Evolutionary conservation across 2,888 invertebrate genomes (phyloP).

Genomic region (Heteropelma amictum): DNA sequence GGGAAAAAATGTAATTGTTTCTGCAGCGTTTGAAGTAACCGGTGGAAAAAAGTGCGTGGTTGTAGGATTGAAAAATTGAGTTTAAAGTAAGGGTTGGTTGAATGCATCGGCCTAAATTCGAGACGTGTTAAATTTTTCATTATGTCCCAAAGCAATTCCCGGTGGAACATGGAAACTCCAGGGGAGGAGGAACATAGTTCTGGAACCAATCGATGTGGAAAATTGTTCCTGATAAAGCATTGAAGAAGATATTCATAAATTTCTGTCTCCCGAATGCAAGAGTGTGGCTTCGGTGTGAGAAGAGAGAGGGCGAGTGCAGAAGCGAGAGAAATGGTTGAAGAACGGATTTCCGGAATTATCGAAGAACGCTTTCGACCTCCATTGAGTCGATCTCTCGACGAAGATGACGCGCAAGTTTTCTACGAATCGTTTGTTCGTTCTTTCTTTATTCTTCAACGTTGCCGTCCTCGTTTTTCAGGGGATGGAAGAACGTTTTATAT

Average conservation of each 20-base stretch:
- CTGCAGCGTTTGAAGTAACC: too few species aligned
- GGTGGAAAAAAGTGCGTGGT: too few species aligned
- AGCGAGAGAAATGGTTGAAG: background rate
- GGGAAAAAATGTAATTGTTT: too few species aligned
- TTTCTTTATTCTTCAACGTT: constrained; percentile 26
- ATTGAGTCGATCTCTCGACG: constrained; percentile 26
- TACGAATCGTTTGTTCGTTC: constrained; percentile 33
- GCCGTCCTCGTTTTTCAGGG: constrained; percentile 11
- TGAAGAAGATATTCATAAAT: constrained; percentile 21
- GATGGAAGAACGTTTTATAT: constrained; percentile 32
- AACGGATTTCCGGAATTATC: constrained; percentile 52
- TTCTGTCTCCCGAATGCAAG: constrained; percentile 1
- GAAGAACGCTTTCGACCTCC: constrained; percentile 28
- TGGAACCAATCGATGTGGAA: background rate
- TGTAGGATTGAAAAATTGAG: too few species aligned
- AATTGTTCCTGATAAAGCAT: background rate
- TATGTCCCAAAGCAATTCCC: too few species aligned
- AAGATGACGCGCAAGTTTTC: constrained; percentile 41
- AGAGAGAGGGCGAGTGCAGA: background rate
- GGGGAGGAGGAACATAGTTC: too few species aligned
- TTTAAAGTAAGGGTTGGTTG: too few species aligned
- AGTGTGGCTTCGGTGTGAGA: background rate
- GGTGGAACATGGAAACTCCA: too few species aligned
- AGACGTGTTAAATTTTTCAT: too few species aligned
- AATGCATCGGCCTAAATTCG: too few species aligned